phyloP scores from a whole-genome alignment of 2,888 invertebrate species.

The Chymomyza caudatula region DNA sequence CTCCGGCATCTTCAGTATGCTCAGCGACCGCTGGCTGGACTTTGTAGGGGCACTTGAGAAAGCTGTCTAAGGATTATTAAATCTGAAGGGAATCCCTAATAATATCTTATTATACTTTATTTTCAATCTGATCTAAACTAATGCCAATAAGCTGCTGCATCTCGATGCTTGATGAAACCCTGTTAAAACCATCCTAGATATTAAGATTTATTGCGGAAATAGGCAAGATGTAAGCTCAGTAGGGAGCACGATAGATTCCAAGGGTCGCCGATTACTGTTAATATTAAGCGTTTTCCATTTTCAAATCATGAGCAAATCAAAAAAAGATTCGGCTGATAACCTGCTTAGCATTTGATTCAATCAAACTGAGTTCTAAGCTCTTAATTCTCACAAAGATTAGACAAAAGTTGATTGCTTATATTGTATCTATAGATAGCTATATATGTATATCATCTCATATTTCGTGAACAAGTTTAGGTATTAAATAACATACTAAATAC shows the following conservation, averaged over 20 bases:
- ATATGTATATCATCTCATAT: not conserved
- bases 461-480: constrained; percentile 47
- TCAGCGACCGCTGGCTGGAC: too few relatives aligned
- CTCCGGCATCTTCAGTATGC: too few relatives aligned
- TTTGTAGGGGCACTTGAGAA: too few relatives aligned
- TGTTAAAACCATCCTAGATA: too few relatives aligned
- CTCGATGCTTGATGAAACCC: too few relatives aligned
- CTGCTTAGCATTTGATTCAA: not conserved
- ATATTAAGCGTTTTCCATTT: not conserved
- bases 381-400: not conserved
- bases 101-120: too few relatives aligned
- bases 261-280: too few relatives aligned
- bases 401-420: not conserved
- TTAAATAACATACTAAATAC: constrained; percentile 46
- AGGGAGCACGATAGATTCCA: not conserved
- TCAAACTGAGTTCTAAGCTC: not conserved
- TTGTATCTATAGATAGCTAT: not conserved
- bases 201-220: too few relatives aligned
- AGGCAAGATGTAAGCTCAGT: not conserved
- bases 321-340: not conserved
- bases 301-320: not conserved
- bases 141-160: too few relatives aligned
- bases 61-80: too few relatives aligned
- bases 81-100: too few relatives aligned
- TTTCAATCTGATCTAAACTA: too few relatives aligned